Evolutionary conservation across 2,797 vertebrate genomes (phyloP).

Genomic region (Coregonus sp.): DNA sequence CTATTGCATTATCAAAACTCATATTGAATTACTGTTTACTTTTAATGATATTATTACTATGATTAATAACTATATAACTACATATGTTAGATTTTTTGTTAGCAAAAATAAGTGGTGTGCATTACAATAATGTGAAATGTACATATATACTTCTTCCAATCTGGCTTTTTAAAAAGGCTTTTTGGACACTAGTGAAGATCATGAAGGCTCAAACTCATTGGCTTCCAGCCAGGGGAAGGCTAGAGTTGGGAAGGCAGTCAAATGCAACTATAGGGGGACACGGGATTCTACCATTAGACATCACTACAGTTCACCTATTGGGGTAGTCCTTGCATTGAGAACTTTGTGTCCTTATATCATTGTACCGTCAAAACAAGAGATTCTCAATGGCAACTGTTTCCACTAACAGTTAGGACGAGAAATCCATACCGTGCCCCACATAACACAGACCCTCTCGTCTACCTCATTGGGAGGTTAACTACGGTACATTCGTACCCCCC

Average conservation of each 20-base stretch:
- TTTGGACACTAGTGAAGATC: constrained; percentile 60
- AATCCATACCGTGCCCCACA: constrained; percentile 18
- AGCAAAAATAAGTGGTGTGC: constrained; percentile 81
- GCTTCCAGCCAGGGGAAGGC: constrained; percentile 37
- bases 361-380: constrained; percentile 47
- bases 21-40: constrained; percentile 56
- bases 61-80: constrained; percentile 65
- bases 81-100: constrained; percentile 64
- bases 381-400: constrained; percentile 18
- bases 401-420: constrained; percentile 2
- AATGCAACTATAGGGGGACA: constrained; percentile 35
- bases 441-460: constrained; percentile 18
- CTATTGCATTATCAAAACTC: constrained; percentile 72
- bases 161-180: constrained; percentile 73
- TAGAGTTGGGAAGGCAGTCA: constrained; percentile 42
- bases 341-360: constrained; percentile 5
- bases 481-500: not conserved
- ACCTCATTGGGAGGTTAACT: constrained; percentile 13
- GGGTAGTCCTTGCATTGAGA: constrained; percentile 9
- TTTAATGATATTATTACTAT: constrained; percentile 67
- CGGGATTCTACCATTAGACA: constrained; percentile 23
- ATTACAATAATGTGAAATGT: constrained; percentile 75
- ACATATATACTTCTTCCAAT: constrained; percentile 74
- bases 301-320: constrained; percentile 10
- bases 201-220: constrained; percentile 55